These are phyloP conservation scores for Crypturellus tataupa DNA, from an alignment of 2,797 vertebrate species.

Conservation along the genomic window DNA sequence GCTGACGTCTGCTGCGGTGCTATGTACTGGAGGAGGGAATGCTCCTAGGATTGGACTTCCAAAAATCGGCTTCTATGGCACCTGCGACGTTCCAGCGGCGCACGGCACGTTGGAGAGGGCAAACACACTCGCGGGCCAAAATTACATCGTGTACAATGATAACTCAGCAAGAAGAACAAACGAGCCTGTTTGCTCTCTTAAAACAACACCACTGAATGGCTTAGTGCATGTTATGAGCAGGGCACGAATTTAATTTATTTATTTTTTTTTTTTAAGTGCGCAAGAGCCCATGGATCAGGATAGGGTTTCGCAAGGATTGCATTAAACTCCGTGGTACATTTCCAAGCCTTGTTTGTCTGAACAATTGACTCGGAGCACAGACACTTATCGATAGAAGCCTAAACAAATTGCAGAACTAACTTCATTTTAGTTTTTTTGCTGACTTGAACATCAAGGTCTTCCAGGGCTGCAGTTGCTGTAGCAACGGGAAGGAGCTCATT, in stretches of 20 bases:
- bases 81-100: fast-evolving
- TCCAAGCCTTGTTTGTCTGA: slow-evolving; percentile 70
- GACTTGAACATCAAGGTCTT: slow-evolving; percentile 78
- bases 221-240: neutral
- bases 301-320: slow-evolving; percentile 60
- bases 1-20: neutral
- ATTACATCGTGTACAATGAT: fast-evolving
- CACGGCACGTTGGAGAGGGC: neutral
- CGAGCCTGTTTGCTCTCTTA: neutral
- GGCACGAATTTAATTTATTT: neutral
- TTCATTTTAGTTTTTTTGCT: slow-evolving; percentile 2
- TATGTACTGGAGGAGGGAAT: neutral
- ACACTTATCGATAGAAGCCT: slow-evolving; percentile 66
- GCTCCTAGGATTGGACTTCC: neutral
- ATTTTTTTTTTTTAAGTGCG: neutral
- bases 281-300: neutral
- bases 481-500: slow-evolving; percentile 71
- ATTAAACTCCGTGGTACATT: slow-evolving; percentile 42
- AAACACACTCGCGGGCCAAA: neutral
- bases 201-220: neutral
- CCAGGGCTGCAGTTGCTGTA: slow-evolving; percentile 67
- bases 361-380: slow-evolving; percentile 68
- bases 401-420: slow-evolving; percentile 68
- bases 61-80: neutral
- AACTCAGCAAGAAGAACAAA: neutral